Base-by-base conservation (phyloP, 2,113 vertebrate species). In the Scartelaos histophorus region DNA sequence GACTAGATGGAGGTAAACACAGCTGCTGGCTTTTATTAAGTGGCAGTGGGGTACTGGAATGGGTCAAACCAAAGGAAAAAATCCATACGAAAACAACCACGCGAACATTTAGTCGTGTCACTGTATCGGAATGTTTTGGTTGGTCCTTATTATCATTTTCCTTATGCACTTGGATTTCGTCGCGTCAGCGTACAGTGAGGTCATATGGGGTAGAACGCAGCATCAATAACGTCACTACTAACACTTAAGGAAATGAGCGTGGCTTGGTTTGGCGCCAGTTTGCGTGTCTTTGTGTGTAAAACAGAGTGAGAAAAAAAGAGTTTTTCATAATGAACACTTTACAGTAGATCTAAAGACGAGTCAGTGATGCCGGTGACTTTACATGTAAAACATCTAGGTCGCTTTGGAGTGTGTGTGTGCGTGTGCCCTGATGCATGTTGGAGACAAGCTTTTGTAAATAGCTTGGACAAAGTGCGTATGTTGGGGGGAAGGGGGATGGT, bases 11-110 rank as follows among this genome's bases (percentile, higher is more conserved):
- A 85, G 71, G 87, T 92, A 91, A 93, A 92, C 87, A 90, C 89
- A 92, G 91, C 88, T 91, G 89, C 77, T 84, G 81, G 82, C 64
- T 89, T 89, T 83, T 90, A 84, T 89, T 84, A 86, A 88, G 86
- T 85, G 79, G 67, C 21, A 67, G 74, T 82, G 73, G 73, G 81
- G 84, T 82, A 73, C 70, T 53, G 74, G 81, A 81, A 75, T 76
- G 71, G 84, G 87, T 90, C 83, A 83, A 85, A 89, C 73, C 74
- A 76, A 83, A 70, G 68, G 69, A 75, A 79, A 71, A 79, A 85
- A 76, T 53, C 51, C n/a, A 1, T 25, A 69, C 43, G 87, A 66
- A 90, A 88, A 90, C 83, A 89, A 78, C 83, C 65, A 53, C 1
- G 16, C 56, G 12, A 66, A 70, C 79, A 71, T 86, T 91, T 84